phyloP scores from a whole-genome alignment of 1,140 invertebrate species.

The Scylla paramamosain region DNA sequence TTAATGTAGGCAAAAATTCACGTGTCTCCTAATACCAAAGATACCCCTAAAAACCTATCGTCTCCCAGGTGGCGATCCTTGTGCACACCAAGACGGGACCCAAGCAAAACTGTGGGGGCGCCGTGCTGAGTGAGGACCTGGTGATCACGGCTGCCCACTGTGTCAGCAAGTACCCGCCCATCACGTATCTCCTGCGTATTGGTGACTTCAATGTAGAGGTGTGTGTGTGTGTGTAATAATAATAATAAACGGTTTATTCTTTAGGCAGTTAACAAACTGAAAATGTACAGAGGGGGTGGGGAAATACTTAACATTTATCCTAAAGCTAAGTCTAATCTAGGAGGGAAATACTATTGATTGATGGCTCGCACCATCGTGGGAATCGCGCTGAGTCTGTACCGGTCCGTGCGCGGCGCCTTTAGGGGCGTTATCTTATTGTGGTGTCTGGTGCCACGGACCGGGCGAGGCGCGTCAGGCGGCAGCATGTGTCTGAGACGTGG shows the following conservation, averaged over 20 bases:
- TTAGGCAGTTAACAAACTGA: too few species aligned
- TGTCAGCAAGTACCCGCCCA: slow-evolving; percentile 85
- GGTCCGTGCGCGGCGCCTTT: too few species aligned
- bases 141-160: slow-evolving; percentile 91
- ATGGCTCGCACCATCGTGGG: too few species aligned
- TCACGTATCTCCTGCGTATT: slow-evolving; percentile 85
- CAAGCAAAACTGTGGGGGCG: slow-evolving; percentile 89
- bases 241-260: neutral
- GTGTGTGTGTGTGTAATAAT: slow-evolving; percentile 1
- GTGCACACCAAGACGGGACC: slow-evolving; percentile 82
- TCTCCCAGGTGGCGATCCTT: slow-evolving; percentile 86
- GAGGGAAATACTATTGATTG: too few species aligned
- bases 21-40: neutral
- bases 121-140: slow-evolving; percentile 86
- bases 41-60: neutral
- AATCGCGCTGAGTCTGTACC: too few species aligned
- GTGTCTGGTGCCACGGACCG: too few species aligned
- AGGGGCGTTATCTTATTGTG: too few species aligned
- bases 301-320: too few species aligned
- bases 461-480: too few species aligned
- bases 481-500: too few species aligned
- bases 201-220: slow-evolving; percentile 86
- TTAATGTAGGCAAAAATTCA: neutral
- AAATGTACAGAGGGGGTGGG: too few species aligned
- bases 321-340: too few species aligned